A percentile compares a stretch with the other conserved stretches of the same genome.
phyloP scores from a whole-genome alignment of 1,140 invertebrate species.

The Luehdorfia chinensis region DNA sequence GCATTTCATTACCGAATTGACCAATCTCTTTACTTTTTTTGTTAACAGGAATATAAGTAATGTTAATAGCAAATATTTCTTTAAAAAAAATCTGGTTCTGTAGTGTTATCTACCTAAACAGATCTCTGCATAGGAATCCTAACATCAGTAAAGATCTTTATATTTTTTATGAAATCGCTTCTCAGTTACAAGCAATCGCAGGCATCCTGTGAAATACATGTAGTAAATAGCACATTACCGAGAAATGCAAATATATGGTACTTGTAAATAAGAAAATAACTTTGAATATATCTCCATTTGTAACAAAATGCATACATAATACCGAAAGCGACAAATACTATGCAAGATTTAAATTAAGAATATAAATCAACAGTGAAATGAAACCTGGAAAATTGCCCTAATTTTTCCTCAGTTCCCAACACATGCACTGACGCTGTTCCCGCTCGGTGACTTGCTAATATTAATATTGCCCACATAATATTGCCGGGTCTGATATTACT shows the following conservation, averaged over 20 bases:
- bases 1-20: slow-evolving; percentile 2
- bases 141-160: no score
- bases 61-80: no score
- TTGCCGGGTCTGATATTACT: slow-evolving; percentile 15
- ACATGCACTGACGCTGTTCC: slow-evolving; percentile 2
- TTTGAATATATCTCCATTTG: background rate
- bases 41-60: background rate
- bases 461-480: slow-evolving; percentile 22
- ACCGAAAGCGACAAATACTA: slow-evolving; percentile 4
- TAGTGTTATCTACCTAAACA: no score
- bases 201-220: no score
- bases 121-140: no score
- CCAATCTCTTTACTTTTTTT: slow-evolving; percentile 1
- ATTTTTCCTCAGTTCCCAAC: slow-evolving; percentile 6
- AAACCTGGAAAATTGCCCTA: slow-evolving; percentile 6
- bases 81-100: no score
- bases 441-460: slow-evolving; percentile 14
- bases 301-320: background rate
- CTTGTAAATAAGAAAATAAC: no score
- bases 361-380: slow-evolving; percentile 7
- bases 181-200: no score
- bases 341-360: slow-evolving; percentile 9
- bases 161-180: no score
- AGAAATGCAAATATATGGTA: no score
- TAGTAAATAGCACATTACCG: no score